Base-by-base conservation (phyloP, 92 coral and sea anemone species). In the Diadumene lineata region DNA sequence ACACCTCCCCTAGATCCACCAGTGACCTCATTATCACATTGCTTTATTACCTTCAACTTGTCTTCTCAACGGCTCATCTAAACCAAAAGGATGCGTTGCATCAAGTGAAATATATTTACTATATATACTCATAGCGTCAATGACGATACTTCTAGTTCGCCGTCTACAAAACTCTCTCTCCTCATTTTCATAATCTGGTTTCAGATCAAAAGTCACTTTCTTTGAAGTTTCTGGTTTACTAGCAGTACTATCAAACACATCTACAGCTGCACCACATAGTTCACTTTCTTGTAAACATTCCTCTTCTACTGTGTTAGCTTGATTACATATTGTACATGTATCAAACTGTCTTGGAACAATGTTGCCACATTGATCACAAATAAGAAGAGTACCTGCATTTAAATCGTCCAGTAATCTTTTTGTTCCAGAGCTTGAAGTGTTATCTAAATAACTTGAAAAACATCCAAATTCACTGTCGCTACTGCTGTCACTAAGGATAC, bases 81-180 rank as follows among this genome's bases (percentile, higher is more conserved):
- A 65, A 60, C 96, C 96, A 74, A 94, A 81, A 1, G 97, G 98
- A 65, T 94, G 92, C 10, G 97, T 65, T 27, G 98, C 97, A 65
- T 94, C 98, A 30, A 94, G 80, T 56, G 98, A 94, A 70, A 94
- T 86, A 50, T 88, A 94, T 50, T 92, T 90, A 73, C 96, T 90
- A 64, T 94, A 94, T 80, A 94, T 92, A 60, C 97, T 94, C 50
- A 94, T 82, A 22, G 98, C 97, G 86, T 94, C 98, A 34, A 91
- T 91, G 19, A 91, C 84, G 62, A 91, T 91, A 73, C 97, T 91
- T 57, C 97, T 69, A 27, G 97, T 91, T 48, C 97, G 82, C 34
- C 90, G 75, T 1, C 86, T 81, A 67, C 93, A 88, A 78, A 88
- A 91, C 62, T 85, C 88, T 11, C 88, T 81, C 34, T 82, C 86